These are phyloP conservation scores for Meloe dianella DNA, from an alignment of 2,888 invertebrate genomes.

Conservation along the genomic window DNA sequence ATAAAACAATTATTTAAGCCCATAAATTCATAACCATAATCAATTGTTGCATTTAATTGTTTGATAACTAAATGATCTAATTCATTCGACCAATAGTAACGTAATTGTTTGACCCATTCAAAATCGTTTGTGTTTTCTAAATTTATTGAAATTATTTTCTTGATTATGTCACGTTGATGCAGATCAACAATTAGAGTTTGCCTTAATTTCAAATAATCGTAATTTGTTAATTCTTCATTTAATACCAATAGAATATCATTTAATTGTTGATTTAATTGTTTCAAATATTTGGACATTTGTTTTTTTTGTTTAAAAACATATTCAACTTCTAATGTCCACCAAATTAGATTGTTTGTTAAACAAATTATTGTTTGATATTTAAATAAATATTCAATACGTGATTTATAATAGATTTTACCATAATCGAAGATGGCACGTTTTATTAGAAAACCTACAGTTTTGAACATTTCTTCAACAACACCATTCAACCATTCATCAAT, in stretches of 20 bases:
- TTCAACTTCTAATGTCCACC: slow-evolving; percentile 97
- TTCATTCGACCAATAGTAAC: slow-evolving; percentile 89
- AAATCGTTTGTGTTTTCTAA: slow-evolving; percentile 85
- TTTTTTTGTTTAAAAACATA: slow-evolving; percentile 91
- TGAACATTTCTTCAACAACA: slow-evolving; percentile 83
- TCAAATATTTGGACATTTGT: slow-evolving; percentile 73
- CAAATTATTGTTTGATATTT: slow-evolving; percentile 76
- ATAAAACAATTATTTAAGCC: slow-evolving; percentile 90
- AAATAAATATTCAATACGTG: slow-evolving; percentile 85
- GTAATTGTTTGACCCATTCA: slow-evolving; percentile 91
- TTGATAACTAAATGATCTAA: slow-evolving; percentile 80
- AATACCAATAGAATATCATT: slow-evolving; percentile 79
- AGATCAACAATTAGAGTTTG: slow-evolving; percentile 91
- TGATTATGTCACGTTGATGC: slow-evolving; percentile 89
- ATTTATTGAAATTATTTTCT: slow-evolving; percentile 78
- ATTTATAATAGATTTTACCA: slow-evolving; percentile 62
- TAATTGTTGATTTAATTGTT: slow-evolving; percentile 79
- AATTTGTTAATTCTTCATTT: neutral
- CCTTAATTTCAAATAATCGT: slow-evolving; percentile 83
- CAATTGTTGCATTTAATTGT: slow-evolving; percentile 86
- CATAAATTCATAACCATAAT: slow-evolving; percentile 96
- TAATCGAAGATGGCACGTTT: slow-evolving; percentile 89
- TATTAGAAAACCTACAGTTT: slow-evolving; percentile 80
- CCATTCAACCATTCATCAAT: slow-evolving; percentile 94
- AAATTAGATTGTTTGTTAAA: slow-evolving; percentile 82